Base-by-base conservation (phyloP, 2,797 vertebrate species). In the Pelochelys cantorii region DNA sequence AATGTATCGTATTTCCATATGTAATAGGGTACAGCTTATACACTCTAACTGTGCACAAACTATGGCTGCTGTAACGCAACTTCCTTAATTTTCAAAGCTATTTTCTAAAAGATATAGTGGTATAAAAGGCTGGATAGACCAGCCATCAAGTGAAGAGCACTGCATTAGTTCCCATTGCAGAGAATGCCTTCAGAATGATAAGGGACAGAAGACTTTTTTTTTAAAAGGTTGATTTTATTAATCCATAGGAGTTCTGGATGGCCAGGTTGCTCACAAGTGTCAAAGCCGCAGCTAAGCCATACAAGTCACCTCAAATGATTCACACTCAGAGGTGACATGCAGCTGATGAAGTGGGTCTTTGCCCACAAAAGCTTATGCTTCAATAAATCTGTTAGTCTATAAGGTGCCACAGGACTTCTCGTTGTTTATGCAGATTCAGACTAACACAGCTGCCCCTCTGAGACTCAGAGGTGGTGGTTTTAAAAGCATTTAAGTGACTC, bases 91-190 rank as follows among this genome's bases (percentile, higher is more conserved):
- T 92, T 83, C 83, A 78, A 85, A 79, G 23, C 29, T 6, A 6
- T 17, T 54, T 20, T 59, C 11, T 56, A 65, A 42, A 0, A 0
- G 74, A 27, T n/a, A 65, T 11, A 92, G 79, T 87, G 94, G 81
- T 81, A 92, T 57, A 34, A 71, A 71, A 7, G 56, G 15, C 37
- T 68, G 52, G 83, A 87, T 77, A 86, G 42, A 59, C 0, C 0
- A 92, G 60, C 82, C 62, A 79, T 84, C 87, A 81, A 82, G 75
- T 78, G 31, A 81, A 53, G 52, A 85, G 1, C 20, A 62, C 79
- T 88, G 79, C 37, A 12, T 48, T 60, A 79, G 22, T 42, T 86
- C 83, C 48, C 82, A 27, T 25, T 79, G 95, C 88, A 88, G 90
- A 92, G 88, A 85, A 23, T 82, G 87, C 52, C 81, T 86, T 86